These are phyloP conservation scores for Pycnomerus fuliginosus DNA, from an alignment of 2,888 invertebrate species.

Conservation along the genomic window DNA sequence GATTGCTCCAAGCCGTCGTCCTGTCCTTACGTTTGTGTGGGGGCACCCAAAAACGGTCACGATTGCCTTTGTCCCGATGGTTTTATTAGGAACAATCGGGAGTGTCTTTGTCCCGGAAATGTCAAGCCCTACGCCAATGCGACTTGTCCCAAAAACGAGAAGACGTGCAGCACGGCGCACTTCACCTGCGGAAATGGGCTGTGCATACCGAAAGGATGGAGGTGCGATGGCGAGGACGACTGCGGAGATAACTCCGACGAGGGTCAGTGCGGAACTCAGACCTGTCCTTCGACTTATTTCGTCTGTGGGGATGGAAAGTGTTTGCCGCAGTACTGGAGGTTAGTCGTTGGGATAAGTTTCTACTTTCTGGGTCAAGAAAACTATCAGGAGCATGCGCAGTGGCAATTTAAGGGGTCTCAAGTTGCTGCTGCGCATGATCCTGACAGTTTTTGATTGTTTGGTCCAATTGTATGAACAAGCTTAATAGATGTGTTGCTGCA, in stretches of 20 bases:
- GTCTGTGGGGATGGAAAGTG: slow-evolving; percentile 63
- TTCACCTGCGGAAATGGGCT: slow-evolving; percentile 60
- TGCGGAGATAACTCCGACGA: slow-evolving; percentile 68
- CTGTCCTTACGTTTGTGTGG: slow-evolving; percentile 78
- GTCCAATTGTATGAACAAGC: too few species aligned
- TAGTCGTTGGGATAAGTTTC: too few species aligned
- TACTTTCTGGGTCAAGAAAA: too few species aligned
- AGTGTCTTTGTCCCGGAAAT: slow-evolving; percentile 77
- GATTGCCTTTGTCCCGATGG: slow-evolving; percentile 81
- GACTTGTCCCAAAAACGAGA: slow-evolving; percentile 66
- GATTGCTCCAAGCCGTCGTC: slow-evolving; percentile 60
- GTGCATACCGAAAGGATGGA: slow-evolving; percentile 63
- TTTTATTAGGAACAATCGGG: slow-evolving; percentile 52
- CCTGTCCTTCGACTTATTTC: slow-evolving; percentile 60
- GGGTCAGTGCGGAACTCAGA: slow-evolving; percentile 49
- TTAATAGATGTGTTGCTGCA: too few species aligned
- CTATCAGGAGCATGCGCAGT: too few species aligned
- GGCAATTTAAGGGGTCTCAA: too few species aligned
- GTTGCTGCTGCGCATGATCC: too few species aligned
- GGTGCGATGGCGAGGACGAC: slow-evolving; percentile 67
- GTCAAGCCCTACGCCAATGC: slow-evolving; percentile 63
- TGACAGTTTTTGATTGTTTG: too few species aligned
- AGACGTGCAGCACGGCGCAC: slow-evolving; percentile 59
- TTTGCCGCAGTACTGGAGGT: slow-evolving; percentile 62
- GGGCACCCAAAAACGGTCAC: slow-evolving; percentile 63